Evolutionary conservation across 2,797 vertebrate genomes (phyloP).

Genomic region (Anguilla anguilla): DNA sequence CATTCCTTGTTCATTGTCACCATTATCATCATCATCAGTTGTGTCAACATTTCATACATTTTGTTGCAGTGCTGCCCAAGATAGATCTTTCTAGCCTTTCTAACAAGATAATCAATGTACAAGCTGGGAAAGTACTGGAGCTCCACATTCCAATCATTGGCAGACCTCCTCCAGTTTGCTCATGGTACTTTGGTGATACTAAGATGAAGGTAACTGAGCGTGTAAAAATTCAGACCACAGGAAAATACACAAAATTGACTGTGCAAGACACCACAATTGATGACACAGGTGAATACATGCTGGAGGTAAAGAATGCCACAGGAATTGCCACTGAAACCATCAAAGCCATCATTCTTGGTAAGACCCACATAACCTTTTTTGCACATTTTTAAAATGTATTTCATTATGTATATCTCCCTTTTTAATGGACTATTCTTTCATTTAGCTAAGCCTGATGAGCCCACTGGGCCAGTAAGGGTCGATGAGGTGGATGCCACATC

Average conservation of each 20-base stretch:
- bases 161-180: constrained; percentile 87
- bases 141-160: constrained; percentile 87
- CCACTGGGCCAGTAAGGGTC: constrained; percentile 84
- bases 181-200: constrained; percentile 88
- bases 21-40: neutral
- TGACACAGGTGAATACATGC: constrained; percentile 87
- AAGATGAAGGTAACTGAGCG: constrained; percentile 88
- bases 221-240: constrained; percentile 83
- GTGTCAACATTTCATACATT: constrained; percentile 6
- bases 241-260: constrained; percentile 84
- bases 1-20: neutral
- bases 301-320: constrained; percentile 90
- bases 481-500: constrained; percentile 91
- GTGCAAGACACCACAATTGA: constrained; percentile 89
- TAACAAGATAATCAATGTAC: constrained; percentile 88
- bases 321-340: constrained; percentile 84
- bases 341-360: constrained; percentile 94
- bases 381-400: neutral
- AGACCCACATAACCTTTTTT: constrained; percentile 52
- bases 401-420: constrained; percentile 17
- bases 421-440: constrained; percentile 38
- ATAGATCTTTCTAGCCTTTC: constrained; percentile 90
- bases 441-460: constrained; percentile 93
- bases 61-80: constrained; percentile 82
- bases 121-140: constrained; percentile 88